Evolutionary conservation across 2,113 vertebrate species (phyloP), one percentile per base, ranked within the genome.

Genomic region (Stercorarius parasiticus): DNA sequence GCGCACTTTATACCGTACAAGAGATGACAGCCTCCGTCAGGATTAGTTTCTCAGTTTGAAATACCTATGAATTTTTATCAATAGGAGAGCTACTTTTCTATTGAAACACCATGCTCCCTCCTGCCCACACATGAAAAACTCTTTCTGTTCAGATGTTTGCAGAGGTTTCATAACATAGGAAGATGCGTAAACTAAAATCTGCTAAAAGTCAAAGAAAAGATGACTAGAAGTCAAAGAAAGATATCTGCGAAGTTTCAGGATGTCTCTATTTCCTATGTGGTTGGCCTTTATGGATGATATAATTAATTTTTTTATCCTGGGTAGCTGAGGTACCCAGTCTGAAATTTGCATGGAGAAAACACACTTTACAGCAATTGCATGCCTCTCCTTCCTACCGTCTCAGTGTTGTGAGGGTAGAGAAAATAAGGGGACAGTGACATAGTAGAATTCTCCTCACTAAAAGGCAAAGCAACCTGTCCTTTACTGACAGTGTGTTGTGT

Each of bases 401-500:
- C 16, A 3, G 67, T 45, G 13, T 19, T 81, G n/a, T 29, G 32
- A 55, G 29, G 17, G 27, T n/a, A 61, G 27, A 15, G 42, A 82
- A 65, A 45, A n/a, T 27, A 82, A 80, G n/a, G 26, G 70, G 49
- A 85, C 25, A 66, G 13, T n/a, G 82, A 53, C 19, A 69, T 2
- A 86, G 77, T 70, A 73, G 72, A 89, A 84, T 87, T 84, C 43
- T 76, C 40, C 77, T 87, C 50, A 9, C 69, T 93, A 62, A 52
- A 89, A 91, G 77, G 83, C 70, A 87, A 79, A 86, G 69, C 52
- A 93, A 89, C 91, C 53, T 91, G 95, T 91, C 91, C 86, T 95
- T 95, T 93, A 4, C 74, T 89, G 94, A 82, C 95, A 95, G 70
- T 61, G 72, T 62, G 94, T 76, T 72, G 77, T 96, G 95, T 93